phyloP scores from a whole-genome alignment of 2,888 invertebrate genomes.

The Myopa tessellatipennis region DNA sequence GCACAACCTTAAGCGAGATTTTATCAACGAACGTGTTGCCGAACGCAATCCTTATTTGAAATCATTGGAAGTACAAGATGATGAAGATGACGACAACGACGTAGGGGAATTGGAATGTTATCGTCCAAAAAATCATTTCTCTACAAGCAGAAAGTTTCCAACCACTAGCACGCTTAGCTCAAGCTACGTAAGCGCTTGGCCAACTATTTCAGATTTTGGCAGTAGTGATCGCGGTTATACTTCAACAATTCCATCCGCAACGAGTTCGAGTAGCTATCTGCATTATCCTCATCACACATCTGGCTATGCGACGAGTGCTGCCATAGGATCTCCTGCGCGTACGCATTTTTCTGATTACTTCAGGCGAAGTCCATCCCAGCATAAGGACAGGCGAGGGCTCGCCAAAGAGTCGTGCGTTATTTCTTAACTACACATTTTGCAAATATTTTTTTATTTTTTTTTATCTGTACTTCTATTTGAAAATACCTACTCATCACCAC shows the following conservation, averaged over 20 bases:
- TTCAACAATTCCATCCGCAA: constrained; percentile 38
- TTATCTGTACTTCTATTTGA: constrained; percentile 40
- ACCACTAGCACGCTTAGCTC: constrained; percentile 54
- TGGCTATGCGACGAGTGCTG: constrained; percentile 26
- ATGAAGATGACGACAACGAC: constrained; percentile 49
- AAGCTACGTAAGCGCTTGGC: constrained; percentile 40
- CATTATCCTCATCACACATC: constrained; percentile 39
- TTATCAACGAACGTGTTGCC: constrained; percentile 65
- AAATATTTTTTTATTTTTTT: constrained; percentile 32
- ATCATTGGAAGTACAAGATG: constrained; percentile 55
- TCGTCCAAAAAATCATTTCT: constrained; percentile 55
- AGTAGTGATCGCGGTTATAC: constrained; percentile 46
- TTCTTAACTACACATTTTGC: constrained; percentile 52
- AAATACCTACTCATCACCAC: constrained; percentile 12
- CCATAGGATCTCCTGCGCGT: constrained; percentile 45
- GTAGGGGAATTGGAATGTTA: constrained; percentile 53
- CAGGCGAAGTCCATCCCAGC: constrained; percentile 58
- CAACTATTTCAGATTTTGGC: constrained; percentile 44
- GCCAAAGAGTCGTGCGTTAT: constrained; percentile 66
- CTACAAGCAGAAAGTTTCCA: constrained; percentile 55
- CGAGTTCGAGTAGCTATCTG: constrained; percentile 29
- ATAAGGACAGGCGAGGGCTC: constrained; percentile 53
- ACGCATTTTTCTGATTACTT: constrained; percentile 60
- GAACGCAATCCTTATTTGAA: constrained; percentile 67
- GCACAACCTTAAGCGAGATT: constrained; percentile 66